phyloP scores from a whole-genome alignment of 2,113 vertebrate genomes.

The Nymphicus hollandicus region DNA sequence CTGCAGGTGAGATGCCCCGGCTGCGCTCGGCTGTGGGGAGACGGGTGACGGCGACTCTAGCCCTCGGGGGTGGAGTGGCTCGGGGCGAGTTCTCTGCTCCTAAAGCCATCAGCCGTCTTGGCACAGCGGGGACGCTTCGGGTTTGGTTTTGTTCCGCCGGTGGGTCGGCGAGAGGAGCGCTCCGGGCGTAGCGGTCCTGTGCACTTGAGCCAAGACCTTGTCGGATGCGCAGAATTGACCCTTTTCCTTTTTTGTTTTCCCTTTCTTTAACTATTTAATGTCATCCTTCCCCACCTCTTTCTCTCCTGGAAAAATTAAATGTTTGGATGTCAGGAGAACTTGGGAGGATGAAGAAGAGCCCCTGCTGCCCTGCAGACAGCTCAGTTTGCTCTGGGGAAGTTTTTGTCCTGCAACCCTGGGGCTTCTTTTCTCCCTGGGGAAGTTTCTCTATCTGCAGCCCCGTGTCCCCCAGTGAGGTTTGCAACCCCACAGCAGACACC shows the following conservation, averaged over 20 bases:
- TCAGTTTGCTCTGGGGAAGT: background rate
- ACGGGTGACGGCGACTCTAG: background rate
- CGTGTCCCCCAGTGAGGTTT: background rate
- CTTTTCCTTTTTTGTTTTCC: too few species aligned
- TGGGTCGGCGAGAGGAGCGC: background rate
- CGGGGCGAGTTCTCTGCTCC: background rate
- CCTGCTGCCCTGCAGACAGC: background rate
- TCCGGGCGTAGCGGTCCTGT: background rate
- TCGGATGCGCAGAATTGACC: background rate
- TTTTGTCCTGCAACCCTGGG: too few species aligned
- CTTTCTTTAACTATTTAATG: background rate
- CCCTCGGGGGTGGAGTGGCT: background rate
- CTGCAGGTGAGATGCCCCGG: background rate
- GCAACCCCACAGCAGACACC: background rate
- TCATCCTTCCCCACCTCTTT: background rate
- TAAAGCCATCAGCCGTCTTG: background rate
- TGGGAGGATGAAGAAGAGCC: background rate
- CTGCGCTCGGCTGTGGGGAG: too few species aligned
- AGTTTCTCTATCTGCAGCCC: background rate
- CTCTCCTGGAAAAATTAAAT: background rate
- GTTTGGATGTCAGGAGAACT: background rate
- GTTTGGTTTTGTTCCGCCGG: background rate
- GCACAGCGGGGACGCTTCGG: rapidly evolving
- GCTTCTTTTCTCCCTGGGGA: background rate
- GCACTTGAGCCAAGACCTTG: background rate